Evolutionary conservation across 2,888 invertebrate species (phyloP), one percentile per base, ranked within the genome.

Genomic region (Cheilosia grossa): DNA sequence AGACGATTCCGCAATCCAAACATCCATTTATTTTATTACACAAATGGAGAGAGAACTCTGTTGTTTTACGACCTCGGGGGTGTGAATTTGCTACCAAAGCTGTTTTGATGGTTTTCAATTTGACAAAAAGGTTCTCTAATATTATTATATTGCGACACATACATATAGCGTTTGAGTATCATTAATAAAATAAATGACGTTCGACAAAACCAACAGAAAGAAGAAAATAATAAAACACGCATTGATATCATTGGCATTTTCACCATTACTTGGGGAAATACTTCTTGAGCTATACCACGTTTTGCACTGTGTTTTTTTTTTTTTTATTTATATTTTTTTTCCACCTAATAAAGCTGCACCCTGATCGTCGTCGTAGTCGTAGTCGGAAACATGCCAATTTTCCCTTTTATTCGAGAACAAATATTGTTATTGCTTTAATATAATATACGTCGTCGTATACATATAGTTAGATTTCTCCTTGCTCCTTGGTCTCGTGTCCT

Each of bases 371-470:
- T 44, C 21, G 24, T 77, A 40, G 44, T 74, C 61, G 44, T 42
- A 27, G 59, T 66, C 59, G 66, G 72, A 78, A 78, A 82, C 82
- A 82, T 72, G 78, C 72, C 82, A 78, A 82, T 82, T 66, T 82
- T 54, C 59, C 51, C 59, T 82, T 82, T 72, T 78, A 77, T 77
- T 78, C 42, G 70, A 72, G 59, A 72, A 70, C 66, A 78, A 82
- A 82, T 78, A 78, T 82, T 82, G 70, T 77, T 72, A 78, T 82
- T 72, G 67, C 66, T 72, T 59, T 72, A 66, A 66, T 78, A 66
- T 66, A 66, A 70, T 69, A 69, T 37, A 1, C 13, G 33, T 30
- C 24, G 15, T 15, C 4, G 15, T 1, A 33, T 69, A 33, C 49
- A 33, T 49, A 73, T 13, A 42, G 51, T 53, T 66, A 15, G 19